Conservation (phyloP, 2,113 vertebrate genomes). For the Gymnorhina tibicen region DNA sequence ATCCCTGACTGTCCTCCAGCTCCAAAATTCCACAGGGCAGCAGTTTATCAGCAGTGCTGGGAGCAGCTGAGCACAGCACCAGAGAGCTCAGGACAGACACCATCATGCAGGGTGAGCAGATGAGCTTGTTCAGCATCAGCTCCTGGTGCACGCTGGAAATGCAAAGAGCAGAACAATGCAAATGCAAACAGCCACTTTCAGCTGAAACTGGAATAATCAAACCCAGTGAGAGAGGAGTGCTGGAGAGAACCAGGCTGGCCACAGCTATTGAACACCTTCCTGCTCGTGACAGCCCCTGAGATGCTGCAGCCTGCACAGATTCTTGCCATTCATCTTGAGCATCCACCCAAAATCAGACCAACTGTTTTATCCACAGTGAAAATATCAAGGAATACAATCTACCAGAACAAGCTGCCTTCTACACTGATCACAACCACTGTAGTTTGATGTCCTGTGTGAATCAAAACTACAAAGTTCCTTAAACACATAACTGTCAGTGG, state of each 20-base stretch:
- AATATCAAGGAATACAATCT: rapidly evolving
- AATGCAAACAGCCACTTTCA: not conserved
- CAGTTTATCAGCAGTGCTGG: not conserved
- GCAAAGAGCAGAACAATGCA: not conserved
- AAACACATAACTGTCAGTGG: not conserved
- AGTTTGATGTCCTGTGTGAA: not conserved
- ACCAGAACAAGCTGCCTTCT: not conserved
- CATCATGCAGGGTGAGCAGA: not conserved
- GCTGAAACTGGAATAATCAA: not conserved
- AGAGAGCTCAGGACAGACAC: not conserved
- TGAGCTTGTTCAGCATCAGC: not conserved
- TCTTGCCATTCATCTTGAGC: not conserved
- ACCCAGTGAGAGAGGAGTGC: not conserved
- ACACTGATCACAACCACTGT: not conserved
- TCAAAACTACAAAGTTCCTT: not conserved
- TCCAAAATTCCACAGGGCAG: not conserved
- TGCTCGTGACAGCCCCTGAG: not conserved
- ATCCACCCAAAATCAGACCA: not conserved
- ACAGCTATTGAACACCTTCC: not conserved
- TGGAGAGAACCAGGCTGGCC: not conserved
- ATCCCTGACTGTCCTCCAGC: not conserved
- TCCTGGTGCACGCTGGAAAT: not conserved
- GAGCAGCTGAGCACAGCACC: not conserved
- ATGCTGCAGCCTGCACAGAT: not conserved
- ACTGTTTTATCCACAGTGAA: not conserved